phyloP scores from a whole-genome alignment of 2,113 vertebrate species.

The Dasyprocta punctata region DNA sequence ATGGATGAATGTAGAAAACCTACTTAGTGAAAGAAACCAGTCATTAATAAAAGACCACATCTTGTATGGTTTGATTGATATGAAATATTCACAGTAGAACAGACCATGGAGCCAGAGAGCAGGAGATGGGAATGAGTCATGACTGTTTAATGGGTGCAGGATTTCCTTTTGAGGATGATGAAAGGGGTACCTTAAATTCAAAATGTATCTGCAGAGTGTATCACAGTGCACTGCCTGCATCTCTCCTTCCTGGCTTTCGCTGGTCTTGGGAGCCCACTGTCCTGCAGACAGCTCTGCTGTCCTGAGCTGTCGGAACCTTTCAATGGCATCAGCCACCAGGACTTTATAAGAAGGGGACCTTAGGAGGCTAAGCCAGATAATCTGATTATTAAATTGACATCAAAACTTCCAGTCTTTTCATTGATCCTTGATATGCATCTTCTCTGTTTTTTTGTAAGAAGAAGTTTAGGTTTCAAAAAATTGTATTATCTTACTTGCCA shows the following conservation, averaged over 20 bases:
- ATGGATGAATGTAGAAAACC: background rate
- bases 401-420: background rate
- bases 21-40: background rate
- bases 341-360: background rate
- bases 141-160: accelerated
- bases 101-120: background rate
- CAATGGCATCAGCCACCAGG: too few relatives aligned
- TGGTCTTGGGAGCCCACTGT: background rate
- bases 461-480: background rate
- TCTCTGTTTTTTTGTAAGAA: background rate
- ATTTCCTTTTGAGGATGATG: background rate
- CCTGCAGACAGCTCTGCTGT: background rate
- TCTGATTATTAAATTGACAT: background rate
- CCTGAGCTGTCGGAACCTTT: background rate
- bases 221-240: too few relatives aligned
- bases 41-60: background rate
- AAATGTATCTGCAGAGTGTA: background rate
- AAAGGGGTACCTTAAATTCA: background rate
- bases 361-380: background rate
- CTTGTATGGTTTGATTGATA: background rate
- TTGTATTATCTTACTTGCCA: background rate
- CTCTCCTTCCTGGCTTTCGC: too few relatives aligned
- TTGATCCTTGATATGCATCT: background rate
- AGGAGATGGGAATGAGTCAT: background rate
- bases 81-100: background rate